A percentile compares a stretch with the other conserved stretches of the same genome.
phyloP scores from a whole-genome alignment of 2,113 vertebrate species.

The Platichthys stellatus region DNA sequence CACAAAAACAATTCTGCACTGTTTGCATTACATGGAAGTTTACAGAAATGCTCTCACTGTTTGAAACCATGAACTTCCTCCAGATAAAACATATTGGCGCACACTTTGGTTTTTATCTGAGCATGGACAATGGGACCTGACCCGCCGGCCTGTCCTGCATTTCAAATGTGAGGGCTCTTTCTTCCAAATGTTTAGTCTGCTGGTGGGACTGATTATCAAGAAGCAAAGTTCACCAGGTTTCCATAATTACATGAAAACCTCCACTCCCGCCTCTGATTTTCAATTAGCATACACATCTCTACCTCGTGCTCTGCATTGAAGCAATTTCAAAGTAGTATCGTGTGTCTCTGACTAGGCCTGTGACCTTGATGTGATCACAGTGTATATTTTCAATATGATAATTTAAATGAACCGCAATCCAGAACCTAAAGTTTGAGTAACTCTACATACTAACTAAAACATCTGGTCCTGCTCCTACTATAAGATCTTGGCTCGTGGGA shows the following conservation, averaged over 20 bases:
- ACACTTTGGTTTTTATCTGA: conserved; percentile 35
- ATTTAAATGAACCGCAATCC: conserved; percentile 60
- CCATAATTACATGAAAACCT: conserved; percentile 67
- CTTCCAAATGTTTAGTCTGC: conserved; percentile 72
- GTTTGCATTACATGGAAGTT: conserved; percentile 45
- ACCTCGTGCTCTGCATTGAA: conserved; percentile 39
- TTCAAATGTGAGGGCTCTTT: conserved; percentile 41
- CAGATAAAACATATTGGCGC: conserved; percentile 53
- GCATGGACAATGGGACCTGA: conserved; percentile 55
- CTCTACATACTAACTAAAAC: conserved; percentile 54
- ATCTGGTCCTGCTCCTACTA: conserved; percentile 71
- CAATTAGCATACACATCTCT: conserved; percentile 58
- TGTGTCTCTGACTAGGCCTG: conserved; percentile 55
- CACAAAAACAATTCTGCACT: conserved; percentile 9
- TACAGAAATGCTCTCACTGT: conserved; percentile 50
- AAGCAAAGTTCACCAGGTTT: conserved; percentile 68
- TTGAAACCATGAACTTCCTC: conserved; percentile 44
- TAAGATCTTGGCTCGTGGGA: conserved; percentile 51
- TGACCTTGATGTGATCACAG: conserved; percentile 53
- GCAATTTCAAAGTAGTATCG: conserved; percentile 62
- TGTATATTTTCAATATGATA: conserved; percentile 74
- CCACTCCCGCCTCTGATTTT: conserved; percentile 51
- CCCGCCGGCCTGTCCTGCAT: conserved; percentile 8
- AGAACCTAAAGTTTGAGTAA: conserved; percentile 44
- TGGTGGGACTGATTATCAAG: conserved; percentile 68